phyloP scores from a whole-genome alignment of 2,888 invertebrate genomes.

The Drosophila percnosoma region DNA sequence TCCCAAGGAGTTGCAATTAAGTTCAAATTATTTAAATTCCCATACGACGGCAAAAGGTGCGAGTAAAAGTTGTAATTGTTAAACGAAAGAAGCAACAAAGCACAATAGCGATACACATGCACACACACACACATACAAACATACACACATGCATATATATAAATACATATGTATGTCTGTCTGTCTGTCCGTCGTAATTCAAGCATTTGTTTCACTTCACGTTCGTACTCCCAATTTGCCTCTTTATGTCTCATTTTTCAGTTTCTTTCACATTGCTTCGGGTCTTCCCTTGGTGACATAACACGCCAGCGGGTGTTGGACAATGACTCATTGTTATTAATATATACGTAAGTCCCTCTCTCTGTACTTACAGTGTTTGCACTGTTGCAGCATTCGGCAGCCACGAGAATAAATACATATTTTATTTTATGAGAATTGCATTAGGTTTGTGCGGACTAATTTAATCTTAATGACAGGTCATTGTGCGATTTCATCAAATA shows the following conservation, averaged over 20 bases:
- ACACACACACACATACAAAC: neutral
- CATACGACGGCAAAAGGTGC: slow-evolving; percentile 29
- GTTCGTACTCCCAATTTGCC: slow-evolving; percentile 35
- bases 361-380: neutral
- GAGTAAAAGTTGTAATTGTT: slow-evolving; percentile 42
- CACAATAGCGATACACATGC: slow-evolving; percentile 17
- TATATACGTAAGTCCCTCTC: neutral
- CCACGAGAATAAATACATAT: neutral
- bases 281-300: slow-evolving; percentile 35
- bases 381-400: neutral
- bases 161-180: neutral
- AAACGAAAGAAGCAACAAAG: slow-evolving; percentile 33
- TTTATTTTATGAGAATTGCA: neutral
- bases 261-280: slow-evolving; percentile 1
- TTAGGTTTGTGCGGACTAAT: neutral
- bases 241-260: slow-evolving; percentile 15
- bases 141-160: neutral
- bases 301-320: neutral
- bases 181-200: slow-evolving; percentile 38
- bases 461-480: neutral
- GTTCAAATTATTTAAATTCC: slow-evolving; percentile 58
- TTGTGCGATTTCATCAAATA: neutral
- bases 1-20: slow-evolving; percentile 67
- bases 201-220: slow-evolving; percentile 54
- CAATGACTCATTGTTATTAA: slow-evolving; percentile 24